Percentiles rank a stretch among this genome's conserved stretches.
Conservation (phyloP, 2,888 invertebrate species). For the Eupithecia centaureata region DNA sequence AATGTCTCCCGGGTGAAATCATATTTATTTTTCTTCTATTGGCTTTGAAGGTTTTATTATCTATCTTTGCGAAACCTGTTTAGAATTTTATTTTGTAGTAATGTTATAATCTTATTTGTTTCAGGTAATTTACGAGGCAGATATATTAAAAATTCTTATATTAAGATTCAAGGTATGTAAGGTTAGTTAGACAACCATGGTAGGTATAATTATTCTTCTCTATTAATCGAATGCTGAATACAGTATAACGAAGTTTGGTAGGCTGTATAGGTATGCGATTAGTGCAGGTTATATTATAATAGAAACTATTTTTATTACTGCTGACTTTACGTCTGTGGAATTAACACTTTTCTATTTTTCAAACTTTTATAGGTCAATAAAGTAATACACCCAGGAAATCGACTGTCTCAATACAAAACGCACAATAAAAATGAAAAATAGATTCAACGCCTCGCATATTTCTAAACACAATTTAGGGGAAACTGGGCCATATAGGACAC, state of each 20-base stretch:
- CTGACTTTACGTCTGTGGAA: background rate
- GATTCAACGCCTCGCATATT: slow-evolving; percentile 57
- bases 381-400: slow-evolving; percentile 9
- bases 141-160: background rate
- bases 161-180: background rate
- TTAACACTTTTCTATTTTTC: background rate
- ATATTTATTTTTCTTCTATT: slow-evolving; percentile 8
- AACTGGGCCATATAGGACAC: slow-evolving; percentile 56
- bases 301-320: background rate
- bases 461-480: slow-evolving; percentile 65
- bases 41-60: background rate
- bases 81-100: background rate
- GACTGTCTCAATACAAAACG: slow-evolving; percentile 17
- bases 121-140: slow-evolving; percentile 13
- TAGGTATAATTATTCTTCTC: background rate
- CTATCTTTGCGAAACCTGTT: background rate
- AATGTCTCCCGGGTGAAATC: slow-evolving; percentile 7
- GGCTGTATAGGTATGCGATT: too few relatives aligned
- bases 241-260: too few relatives aligned
- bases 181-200: background rate
- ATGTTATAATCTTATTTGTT: slow-evolving; percentile 9
- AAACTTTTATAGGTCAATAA: background rate
- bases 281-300: too few relatives aligned
- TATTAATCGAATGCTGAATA: too few relatives aligned
- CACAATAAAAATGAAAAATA: slow-evolving; percentile 57